Base-by-base conservation (phyloP, 2,113 vertebrate species). In the Myocastor coypus region DNA sequence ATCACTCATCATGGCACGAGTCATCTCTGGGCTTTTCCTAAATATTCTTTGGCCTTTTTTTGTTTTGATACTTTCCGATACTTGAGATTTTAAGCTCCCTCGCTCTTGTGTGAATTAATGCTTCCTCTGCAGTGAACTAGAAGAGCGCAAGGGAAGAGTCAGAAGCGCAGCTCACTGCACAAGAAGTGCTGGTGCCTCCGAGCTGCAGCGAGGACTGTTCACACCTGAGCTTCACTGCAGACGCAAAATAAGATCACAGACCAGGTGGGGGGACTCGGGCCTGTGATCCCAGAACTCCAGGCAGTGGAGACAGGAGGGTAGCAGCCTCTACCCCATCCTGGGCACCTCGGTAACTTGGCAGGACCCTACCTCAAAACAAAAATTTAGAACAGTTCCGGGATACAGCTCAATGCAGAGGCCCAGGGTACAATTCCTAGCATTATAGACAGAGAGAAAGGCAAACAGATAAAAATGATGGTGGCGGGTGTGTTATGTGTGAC, bases 1-100 rank as follows among this genome's bases (percentile, higher is more conserved):
- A 14, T 78, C 11, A 22, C 8, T 5, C 59, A 32, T 78, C 16
- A 40, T 17, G 30, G 30, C 11, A 46, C 0, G 0, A n/a, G 40
- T 32, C 57, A 73, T 46, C n/a, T 20, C 4, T 4, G 95, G 88
- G 22, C 24, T 61, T 63, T 69, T 80, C 63, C 80, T 81, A 84
- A 81, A 84, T n/a, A 66, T 34, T 26, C 34, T 64, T 84, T 93
- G 92, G 80, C 57, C 64, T 89, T 81, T 86, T 96, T 92, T 68
- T 22, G 75, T 82, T 89, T 37, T 40, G 73, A 87, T 22, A 37
- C 87, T 93, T 87, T 82, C 57, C 5, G 64, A 30, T 52, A 63
- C 12, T 50, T 50, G 69, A 77, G 69, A 78, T 52, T 80, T 68
- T 32, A 77, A 11, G 24, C 63, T 78, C 68, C 20, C 63, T 55